Percentiles rank a stretch among this genome's conserved stretches.
These are phyloP conservation scores for Phengaris alcon DNA, from an alignment of 2,888 invertebrate species.

Conservation along the genomic window DNA sequence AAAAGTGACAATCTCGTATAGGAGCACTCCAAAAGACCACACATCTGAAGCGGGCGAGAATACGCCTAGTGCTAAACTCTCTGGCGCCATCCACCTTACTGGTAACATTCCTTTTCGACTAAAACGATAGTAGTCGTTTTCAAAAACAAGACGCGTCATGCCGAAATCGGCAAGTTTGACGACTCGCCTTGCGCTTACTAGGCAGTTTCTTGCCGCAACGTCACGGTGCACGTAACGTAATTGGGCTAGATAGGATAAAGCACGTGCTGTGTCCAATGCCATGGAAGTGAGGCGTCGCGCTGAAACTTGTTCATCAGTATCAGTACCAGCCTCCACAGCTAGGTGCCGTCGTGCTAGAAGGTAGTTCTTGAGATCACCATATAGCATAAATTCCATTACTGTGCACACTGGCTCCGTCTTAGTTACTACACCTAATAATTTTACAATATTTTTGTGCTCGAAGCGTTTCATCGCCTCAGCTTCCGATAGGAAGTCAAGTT, in stretches of 20 bases:
- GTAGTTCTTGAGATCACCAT: constrained; percentile 94
- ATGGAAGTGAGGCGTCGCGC: constrained; percentile 89
- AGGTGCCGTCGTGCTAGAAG: constrained; percentile 90
- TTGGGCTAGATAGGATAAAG: constrained; percentile 90
- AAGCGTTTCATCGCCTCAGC: constrained; percentile 97
- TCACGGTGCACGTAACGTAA: constrained; percentile 94
- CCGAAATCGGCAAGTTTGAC: constrained; percentile 94
- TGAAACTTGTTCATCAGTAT: constrained; percentile 87
- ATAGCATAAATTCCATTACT: constrained; percentile 96
- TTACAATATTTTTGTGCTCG: constrained; percentile 92
- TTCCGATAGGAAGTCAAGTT: constrained; percentile 93
- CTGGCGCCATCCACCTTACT: constrained; percentile 96
- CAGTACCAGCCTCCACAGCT: constrained; percentile 82
- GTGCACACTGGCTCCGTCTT: constrained; percentile 92
- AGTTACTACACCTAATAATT: constrained; percentile 91
- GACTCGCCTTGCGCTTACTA: constrained; percentile 85
- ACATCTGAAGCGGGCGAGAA: constrained; percentile 93
- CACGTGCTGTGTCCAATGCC: constrained; percentile 93
- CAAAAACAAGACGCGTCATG: constrained; percentile 92
- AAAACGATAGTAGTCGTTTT: constrained; percentile 93
- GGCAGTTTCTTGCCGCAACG: constrained; percentile 88
- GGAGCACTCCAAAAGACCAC: constrained; percentile 93
- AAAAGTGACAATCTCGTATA: constrained; percentile 94
- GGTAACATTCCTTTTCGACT: constrained; percentile 92
- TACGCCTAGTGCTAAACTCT: constrained; percentile 88